Evolutionary conservation across 2,797 vertebrate species (phyloP).

Genomic region (Argentina silus): DNA sequence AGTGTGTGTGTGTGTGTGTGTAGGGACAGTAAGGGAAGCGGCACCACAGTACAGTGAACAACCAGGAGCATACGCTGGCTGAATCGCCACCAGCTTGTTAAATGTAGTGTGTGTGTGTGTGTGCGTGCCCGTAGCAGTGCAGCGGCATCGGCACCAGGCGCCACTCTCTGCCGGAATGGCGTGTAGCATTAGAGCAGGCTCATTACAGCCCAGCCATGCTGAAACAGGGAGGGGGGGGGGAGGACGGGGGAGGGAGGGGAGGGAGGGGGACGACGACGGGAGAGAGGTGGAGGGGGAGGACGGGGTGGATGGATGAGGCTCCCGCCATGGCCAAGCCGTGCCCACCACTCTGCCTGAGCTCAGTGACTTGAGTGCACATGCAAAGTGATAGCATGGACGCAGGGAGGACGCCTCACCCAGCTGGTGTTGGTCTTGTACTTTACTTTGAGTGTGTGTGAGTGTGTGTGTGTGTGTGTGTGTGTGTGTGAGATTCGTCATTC

Average conservation of each 20-base stretch:
- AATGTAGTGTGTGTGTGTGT: slow-evolving; percentile 35
- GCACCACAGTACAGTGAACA: no score
- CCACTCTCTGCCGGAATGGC: slow-evolving; percentile 17
- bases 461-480: neutral
- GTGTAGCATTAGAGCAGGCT: slow-evolving; percentile 42
- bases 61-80: slow-evolving; percentile 1
- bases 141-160: neutral
- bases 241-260: neutral
- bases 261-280: neutral
- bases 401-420: neutral
- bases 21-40: neutral
- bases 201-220: slow-evolving; percentile 46
- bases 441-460: neutral
- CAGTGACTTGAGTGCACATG: slow-evolving; percentile 41
- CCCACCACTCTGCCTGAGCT: slow-evolving; percentile 25
- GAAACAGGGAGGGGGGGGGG: slow-evolving; percentile 15
- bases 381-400: slow-evolving; percentile 8
- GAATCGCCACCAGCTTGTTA: slow-evolving; percentile 37
- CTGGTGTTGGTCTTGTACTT: neutral
- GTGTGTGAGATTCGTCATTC: neutral
- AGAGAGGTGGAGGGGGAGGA: neutral
- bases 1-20: neutral
- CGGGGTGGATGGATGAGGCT: neutral
- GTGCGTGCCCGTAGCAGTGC: neutral
- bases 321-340: slow-evolving; percentile 18